phyloP scores from a whole-genome alignment of 2,113 vertebrate genomes.

The Arizona elegans region DNA sequence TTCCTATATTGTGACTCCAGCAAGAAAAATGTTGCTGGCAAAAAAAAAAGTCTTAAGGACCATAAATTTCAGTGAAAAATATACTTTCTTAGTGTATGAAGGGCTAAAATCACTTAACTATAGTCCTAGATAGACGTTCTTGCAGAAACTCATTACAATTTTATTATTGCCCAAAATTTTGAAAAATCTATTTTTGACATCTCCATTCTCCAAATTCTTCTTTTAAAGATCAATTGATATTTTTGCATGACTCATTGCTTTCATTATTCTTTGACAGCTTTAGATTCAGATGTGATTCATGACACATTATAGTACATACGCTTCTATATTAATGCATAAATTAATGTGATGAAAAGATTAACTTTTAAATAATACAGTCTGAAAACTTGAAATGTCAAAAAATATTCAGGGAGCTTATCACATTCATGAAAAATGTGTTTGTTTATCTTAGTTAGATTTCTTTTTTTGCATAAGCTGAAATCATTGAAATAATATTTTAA shows the following conservation, averaged over 20 bases:
- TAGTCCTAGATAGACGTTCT: neutral
- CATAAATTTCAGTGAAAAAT: neutral
- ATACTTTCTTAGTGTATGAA: neutral
- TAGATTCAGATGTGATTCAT: neutral
- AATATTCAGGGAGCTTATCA: conserved; percentile 41
- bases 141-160: neutral
- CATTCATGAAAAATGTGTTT: conserved; percentile 40
- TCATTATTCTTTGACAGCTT: neutral
- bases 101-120: neutral
- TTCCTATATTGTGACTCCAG: neutral
- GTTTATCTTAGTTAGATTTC: conserved; percentile 61
- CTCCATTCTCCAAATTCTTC: neutral
- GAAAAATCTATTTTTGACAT: neutral
- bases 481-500: conserved; percentile 57
- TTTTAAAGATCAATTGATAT: neutral
- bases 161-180: neutral
- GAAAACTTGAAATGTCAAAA: conserved; percentile 54
- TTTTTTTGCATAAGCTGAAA: conserved; percentile 58
- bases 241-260: neutral
- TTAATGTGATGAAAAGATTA: neutral
- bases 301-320: neutral
- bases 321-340: neutral
- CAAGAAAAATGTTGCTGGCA: neutral
- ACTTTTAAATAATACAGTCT: neutral
- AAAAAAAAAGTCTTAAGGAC: neutral